A percentile compares a stretch with the other conserved stretches of the same genome.
phyloP scores from a whole-genome alignment of 1,140 invertebrate species.

The Idris sp. region DNA sequence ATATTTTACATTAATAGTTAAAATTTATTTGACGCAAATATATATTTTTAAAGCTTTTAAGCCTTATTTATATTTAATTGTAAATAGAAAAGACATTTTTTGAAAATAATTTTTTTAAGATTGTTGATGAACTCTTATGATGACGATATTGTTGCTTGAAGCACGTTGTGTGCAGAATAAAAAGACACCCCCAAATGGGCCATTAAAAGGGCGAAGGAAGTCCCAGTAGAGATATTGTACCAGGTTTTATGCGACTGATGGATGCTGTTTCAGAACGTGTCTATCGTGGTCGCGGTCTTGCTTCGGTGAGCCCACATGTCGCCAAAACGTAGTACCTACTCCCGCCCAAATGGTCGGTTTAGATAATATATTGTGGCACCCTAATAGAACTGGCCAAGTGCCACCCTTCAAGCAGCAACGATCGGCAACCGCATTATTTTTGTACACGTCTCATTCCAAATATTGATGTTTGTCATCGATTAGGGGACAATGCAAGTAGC shows the following conservation, averaged over 20 bases:
- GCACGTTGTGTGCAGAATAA: conserved; percentile 49
- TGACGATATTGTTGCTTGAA: conserved; percentile 61
- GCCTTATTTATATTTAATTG: too few relatives aligned
- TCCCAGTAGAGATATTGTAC: conserved; percentile 67
- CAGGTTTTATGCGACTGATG: conserved; percentile 62
- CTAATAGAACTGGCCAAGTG: conserved; percentile 70
- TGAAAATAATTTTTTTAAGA: too few relatives aligned
- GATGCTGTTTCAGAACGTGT: conserved; percentile 60
- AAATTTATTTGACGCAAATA: too few relatives aligned
- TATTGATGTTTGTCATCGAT: conserved; percentile 70
- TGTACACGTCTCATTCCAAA: conserved; percentile 46
- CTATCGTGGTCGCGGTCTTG: conserved; percentile 69
- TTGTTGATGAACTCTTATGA: conserved; percentile 53
- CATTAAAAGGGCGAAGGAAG: conserved; percentile 67
- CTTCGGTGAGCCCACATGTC: conserved; percentile 75
- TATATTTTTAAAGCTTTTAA: too few relatives aligned
- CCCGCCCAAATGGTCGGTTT: conserved; percentile 70
- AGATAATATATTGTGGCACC: conserved; percentile 64
- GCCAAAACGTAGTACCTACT: conserved; percentile 63
- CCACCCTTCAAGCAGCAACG: conserved; percentile 62
- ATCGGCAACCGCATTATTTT: conserved; percentile 52
- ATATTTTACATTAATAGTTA: too few relatives aligned
- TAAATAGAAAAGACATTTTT: too few relatives aligned
- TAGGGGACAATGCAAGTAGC: conserved; percentile 61
- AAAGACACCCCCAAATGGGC: conserved; percentile 59